phyloP scores from a whole-genome alignment of 2,797 vertebrate species.

The Enteromius radiatus region DNA sequence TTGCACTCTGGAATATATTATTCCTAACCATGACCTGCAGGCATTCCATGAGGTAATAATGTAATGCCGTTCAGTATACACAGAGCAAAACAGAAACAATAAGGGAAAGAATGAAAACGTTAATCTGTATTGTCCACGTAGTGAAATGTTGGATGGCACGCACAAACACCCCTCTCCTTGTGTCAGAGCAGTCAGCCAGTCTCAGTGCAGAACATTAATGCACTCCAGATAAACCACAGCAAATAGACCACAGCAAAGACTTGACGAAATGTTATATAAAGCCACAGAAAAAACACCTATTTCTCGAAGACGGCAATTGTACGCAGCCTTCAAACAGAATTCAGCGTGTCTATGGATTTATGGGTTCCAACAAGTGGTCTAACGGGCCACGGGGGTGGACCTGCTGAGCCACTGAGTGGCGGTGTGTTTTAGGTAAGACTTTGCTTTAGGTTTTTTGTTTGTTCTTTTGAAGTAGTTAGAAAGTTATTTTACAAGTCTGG shows the following conservation, averaged over 20 bases:
- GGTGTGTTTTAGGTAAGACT: constrained; percentile 55
- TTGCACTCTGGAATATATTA: constrained; percentile 21
- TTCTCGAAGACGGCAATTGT: constrained; percentile 66
- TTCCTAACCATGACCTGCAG: constrained; percentile 8
- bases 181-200: constrained; percentile 41
- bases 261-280: constrained; percentile 70
- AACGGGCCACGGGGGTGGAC: constrained; percentile 63
- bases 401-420: constrained; percentile 63
- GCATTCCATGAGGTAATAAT: constrained; percentile 12
- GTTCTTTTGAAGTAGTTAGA: constrained; percentile 56
- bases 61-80: background rate
- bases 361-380: constrained; percentile 65
- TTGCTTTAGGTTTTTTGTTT: too few species aligned
- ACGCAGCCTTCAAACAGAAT: constrained; percentile 68
- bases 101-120: constrained; percentile 27
- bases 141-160: constrained; percentile 15
- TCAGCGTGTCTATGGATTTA: constrained; percentile 69
- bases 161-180: constrained; percentile 41
- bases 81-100: constrained; percentile 44
- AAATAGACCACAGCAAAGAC: constrained; percentile 74
- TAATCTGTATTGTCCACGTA: constrained; percentile 41
- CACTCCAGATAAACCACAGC: constrained; percentile 67
- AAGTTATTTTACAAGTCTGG: constrained; percentile 64
- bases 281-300: constrained; percentile 67
- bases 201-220: constrained; percentile 52